Conservation (phyloP, 2,113 vertebrate species). For the Brachypodius melanocephalos region DNA sequence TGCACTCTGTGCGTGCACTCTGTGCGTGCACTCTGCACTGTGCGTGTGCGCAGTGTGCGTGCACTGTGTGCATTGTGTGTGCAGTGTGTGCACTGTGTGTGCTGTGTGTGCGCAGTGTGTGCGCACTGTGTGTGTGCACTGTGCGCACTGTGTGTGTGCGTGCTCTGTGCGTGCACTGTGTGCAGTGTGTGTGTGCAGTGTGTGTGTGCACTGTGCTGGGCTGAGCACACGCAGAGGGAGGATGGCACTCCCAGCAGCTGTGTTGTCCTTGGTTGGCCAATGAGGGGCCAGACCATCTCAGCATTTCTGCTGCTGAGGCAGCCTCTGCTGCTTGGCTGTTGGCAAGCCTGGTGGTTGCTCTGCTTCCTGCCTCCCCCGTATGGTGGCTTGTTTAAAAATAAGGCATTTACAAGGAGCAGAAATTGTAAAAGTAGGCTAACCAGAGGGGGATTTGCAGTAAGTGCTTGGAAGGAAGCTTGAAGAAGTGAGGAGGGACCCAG, state of each 20-base stretch:
- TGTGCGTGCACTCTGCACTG: too few species aligned
- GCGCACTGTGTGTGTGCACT: neutral
- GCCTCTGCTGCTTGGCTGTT: neutral
- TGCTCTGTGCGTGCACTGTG: neutral
- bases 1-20: neutral
- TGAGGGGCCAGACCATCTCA: neutral
- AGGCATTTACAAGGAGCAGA: neutral
- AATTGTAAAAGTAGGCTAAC: neutral
- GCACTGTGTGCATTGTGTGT: neutral
- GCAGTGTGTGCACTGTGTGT: neutral
- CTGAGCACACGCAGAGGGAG: fast-evolving
- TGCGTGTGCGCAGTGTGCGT: too few species aligned
- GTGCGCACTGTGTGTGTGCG: neutral
- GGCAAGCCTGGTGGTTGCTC: neutral
- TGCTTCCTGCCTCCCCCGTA: conserved; percentile 25
- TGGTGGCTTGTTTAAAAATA: conserved; percentile 12
- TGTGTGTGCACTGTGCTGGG: neutral
- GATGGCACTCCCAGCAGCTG: neutral
- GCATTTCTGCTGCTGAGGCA: neutral
- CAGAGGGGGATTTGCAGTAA: neutral
- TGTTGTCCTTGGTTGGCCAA: fast-evolving
- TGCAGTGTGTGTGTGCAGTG: too few species aligned
- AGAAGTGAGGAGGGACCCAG: neutral
- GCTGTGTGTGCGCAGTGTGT: neutral
- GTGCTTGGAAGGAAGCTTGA: neutral